Base-by-base conservation (phyloP, 1,140 invertebrate species). In the Conopomorpha cramerella region DNA sequence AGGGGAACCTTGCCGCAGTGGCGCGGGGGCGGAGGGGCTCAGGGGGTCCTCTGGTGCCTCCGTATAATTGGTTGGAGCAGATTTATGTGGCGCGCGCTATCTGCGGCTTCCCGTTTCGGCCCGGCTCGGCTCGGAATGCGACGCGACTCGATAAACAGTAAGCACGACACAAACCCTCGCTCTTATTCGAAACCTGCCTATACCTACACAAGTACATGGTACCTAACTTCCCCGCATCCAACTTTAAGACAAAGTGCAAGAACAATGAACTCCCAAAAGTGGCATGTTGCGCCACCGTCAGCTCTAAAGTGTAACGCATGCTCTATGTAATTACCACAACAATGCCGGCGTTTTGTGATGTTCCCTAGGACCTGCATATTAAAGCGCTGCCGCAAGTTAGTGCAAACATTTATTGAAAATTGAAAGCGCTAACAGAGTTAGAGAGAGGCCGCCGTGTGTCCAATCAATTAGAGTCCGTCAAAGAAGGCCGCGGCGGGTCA, bases 391-490 rank as follows among this genome's bases (percentile, higher is more conserved):
- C 8, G 30, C 30, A 6, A 6, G 19, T 23, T 47, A 38, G 34
- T 26, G 46, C 44, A 55, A 62, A 68, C 59, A 64, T 66, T 64
- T 70, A 62, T 47, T 49, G 41, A 40, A 57, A 63, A 68, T 65
- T 59, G 51, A 52, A 50, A 51, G 57, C 38, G 57, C 57, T 64
- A 68, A 68, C 51, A 43, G 54, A 43, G 45, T 13, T 6, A 16
- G 55, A 62, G 52, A 52, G 46, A 42, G 40, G 45, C 60, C 62
- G 61, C 51, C 40, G 65, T 70, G 48, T 66, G 45, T 31, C 37
- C 45, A 48, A 54, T 39, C 41, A 55, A 47, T 70, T 70, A 70
- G 52, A 14, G 17, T 17, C 13, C 16, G 34, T 8, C 10, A 10
- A 23, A 10, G 10, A 23, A 4, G 4, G 13, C 10, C 28, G 28